These are phyloP conservation scores for Steinernema khuongi DNA, from an alignment of 1,140 invertebrate species.

Conservation along the genomic window DNA sequence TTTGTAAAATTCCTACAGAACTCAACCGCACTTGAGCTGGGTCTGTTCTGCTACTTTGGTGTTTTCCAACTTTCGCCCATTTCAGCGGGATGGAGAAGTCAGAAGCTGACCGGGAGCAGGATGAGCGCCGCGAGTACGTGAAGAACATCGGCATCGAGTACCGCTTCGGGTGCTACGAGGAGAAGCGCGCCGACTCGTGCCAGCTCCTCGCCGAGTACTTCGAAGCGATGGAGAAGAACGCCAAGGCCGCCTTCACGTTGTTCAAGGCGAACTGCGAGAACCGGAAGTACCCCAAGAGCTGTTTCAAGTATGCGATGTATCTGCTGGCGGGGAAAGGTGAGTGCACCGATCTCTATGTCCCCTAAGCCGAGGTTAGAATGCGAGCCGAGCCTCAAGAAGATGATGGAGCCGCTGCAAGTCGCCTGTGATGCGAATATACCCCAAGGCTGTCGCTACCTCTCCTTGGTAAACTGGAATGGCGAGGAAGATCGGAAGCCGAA, in stretches of 20 bases:
- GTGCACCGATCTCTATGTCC: not conserved
- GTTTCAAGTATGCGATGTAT: slow-evolving; percentile 53
- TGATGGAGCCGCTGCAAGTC: slow-evolving; percentile 46
- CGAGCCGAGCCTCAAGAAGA: slow-evolving; percentile 37
- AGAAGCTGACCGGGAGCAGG: slow-evolving; percentile 39
- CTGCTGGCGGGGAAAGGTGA: slow-evolving; percentile 43
- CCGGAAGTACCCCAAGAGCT: slow-evolving; percentile 48
- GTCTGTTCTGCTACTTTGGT: no score
- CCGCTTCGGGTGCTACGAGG: slow-evolving; percentile 56
- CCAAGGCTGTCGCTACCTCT: slow-evolving; percentile 45
- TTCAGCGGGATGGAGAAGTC: slow-evolving; percentile 18
- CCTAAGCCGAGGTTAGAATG: slow-evolving; percentile 34
- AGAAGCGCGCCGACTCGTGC: slow-evolving; percentile 55
- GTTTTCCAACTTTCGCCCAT: not conserved
- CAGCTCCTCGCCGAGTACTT: slow-evolving; percentile 52
- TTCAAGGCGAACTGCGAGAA: slow-evolving; percentile 51
- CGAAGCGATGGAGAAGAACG: slow-evolving; percentile 50
- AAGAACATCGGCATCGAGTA: slow-evolving; percentile 58
- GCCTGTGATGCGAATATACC: slow-evolving; percentile 50
- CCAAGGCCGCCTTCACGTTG: slow-evolving; percentile 37
- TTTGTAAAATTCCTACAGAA: no score
- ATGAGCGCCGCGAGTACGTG: slow-evolving; percentile 51
- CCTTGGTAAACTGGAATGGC: slow-evolving; percentile 51
- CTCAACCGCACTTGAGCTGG: no score
- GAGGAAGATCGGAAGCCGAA: slow-evolving; percentile 42